Conservation (phyloP, 2,113 vertebrate species). For the Macrotus californicus region DNA sequence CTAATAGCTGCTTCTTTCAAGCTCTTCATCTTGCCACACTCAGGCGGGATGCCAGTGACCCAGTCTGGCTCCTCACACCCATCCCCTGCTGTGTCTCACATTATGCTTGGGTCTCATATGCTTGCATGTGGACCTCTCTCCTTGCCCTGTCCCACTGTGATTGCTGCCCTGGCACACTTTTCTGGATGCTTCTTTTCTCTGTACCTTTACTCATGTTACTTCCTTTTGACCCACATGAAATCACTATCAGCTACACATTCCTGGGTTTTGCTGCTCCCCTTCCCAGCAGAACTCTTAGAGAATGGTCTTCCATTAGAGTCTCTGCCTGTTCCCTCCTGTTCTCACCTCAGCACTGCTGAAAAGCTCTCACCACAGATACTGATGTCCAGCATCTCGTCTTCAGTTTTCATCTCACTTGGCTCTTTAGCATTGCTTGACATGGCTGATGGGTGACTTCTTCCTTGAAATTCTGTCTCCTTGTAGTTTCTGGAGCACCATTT, state of each 20-base stretch:
- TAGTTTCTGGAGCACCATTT: neutral
- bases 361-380: neutral
- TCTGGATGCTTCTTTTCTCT: neutral
- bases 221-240: neutral
- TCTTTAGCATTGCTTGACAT: neutral
- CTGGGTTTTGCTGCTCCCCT: neutral
- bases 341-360: neutral
- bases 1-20: neutral
- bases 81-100: fast-evolving
- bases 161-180: fast-evolving
- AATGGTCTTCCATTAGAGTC: too few species aligned
- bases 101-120: neutral
- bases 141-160: fast-evolving
- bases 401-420: neutral
- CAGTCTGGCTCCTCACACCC: neutral
- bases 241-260: neutral
- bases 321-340: neutral
- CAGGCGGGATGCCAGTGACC: neutral
- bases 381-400: neutral
- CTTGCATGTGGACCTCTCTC: fast-evolving
- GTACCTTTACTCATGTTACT: too few species aligned
- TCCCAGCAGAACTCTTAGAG: neutral
- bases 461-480: neutral
- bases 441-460: neutral
- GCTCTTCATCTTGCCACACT: neutral